These are phyloP conservation scores for Tenodera sinensis DNA, from an alignment of 2,888 invertebrate genomes.

Conservation along the genomic window DNA sequence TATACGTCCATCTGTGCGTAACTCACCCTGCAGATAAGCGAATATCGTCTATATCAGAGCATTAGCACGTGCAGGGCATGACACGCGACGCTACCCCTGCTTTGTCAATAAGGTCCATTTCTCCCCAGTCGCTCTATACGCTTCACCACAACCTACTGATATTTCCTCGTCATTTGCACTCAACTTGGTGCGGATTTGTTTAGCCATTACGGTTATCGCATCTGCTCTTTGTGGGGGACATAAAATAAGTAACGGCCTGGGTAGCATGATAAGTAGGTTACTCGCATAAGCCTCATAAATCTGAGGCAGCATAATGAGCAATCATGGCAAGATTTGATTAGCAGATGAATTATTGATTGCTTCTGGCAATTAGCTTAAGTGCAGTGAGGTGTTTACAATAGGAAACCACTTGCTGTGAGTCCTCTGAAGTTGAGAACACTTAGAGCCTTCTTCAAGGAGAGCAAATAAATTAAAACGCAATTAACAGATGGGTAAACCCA, in stretches of 20 bases:
- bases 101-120: constrained; percentile 2
- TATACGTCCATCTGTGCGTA: not conserved
- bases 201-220: not conserved
- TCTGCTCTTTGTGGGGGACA: not conserved
- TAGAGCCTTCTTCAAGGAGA: no score
- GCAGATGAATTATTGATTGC: not conserved
- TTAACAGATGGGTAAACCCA: no score
- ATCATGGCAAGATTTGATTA: not conserved
- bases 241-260: not conserved
- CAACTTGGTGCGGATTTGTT: not conserved
- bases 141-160: not conserved
- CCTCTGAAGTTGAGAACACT: no score
- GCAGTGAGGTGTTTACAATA: not conserved
- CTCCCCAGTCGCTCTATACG: not conserved
- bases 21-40: not conserved
- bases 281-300: no score
- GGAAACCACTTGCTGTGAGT: no score
- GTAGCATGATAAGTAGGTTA: not conserved
- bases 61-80: not conserved
- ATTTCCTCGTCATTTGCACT: constrained; percentile 4
- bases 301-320: not conserved
- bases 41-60: not conserved
- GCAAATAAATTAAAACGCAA: no score
- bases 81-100: not conserved
- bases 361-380: not conserved